These are phyloP conservation scores for Corythornis madagascariensis DNA, from an alignment of 2,113 vertebrate species.

Conservation along the genomic window DNA sequence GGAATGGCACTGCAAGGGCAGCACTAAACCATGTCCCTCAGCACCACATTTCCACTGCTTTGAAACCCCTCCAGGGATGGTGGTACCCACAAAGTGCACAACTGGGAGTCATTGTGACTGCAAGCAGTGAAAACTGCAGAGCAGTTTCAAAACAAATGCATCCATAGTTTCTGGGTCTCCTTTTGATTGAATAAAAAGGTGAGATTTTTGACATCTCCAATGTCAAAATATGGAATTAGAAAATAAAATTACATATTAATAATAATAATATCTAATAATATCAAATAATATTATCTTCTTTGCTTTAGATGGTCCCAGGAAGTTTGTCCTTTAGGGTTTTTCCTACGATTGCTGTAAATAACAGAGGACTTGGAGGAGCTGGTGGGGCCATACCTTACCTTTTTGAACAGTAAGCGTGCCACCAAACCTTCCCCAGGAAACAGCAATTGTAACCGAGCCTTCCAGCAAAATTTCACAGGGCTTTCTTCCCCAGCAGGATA, in stretches of 20 bases:
- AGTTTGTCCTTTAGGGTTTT: background rate
- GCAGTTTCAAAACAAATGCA: background rate
- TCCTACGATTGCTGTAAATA: background rate
- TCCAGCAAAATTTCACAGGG: constrained; percentile 36
- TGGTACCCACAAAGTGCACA: background rate
- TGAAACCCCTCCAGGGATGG: background rate
- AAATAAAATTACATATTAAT: background rate
- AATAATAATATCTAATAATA: too few species aligned
- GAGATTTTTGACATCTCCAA: background rate
- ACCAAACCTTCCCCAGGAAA: constrained; percentile 44
- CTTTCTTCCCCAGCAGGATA: constrained; percentile 71
- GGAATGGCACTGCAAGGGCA: background rate
- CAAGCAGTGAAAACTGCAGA: background rate
- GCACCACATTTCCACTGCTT: background rate
- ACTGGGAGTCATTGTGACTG: background rate
- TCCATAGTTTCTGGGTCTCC: background rate
- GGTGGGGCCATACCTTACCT: background rate
- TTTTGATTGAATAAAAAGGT: background rate
- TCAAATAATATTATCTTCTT: background rate
- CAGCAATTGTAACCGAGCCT: background rate
- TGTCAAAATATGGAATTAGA: background rate
- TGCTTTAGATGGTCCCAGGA: background rate
- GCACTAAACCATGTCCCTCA: background rate
- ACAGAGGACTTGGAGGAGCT: background rate
- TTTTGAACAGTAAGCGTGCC: background rate